Evolutionary conservation across 2,797 vertebrate genomes (phyloP).

Genomic region (Coregonus suidteri): DNA sequence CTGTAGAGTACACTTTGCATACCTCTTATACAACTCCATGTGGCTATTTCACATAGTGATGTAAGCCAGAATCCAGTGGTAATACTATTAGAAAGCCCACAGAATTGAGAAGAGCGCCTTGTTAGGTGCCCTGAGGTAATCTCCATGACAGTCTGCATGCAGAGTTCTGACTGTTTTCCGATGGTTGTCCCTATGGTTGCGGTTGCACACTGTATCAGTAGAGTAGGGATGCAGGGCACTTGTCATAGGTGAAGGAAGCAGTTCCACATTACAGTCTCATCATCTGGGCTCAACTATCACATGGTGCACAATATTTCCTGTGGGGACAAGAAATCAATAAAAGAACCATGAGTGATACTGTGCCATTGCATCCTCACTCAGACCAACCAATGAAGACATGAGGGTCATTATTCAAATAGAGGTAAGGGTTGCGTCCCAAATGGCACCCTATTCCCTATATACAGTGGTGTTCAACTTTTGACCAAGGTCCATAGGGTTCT

Average conservation of each 20-base stretch:
- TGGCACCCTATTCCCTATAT: background rate
- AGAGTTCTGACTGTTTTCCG: background rate
- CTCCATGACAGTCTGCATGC: background rate
- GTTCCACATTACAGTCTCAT: conserved; percentile 26
- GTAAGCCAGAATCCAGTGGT: background rate
- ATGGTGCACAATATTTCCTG: conserved; percentile 61
- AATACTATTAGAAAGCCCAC: background rate
- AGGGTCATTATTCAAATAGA: background rate
- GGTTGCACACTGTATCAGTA: background rate
- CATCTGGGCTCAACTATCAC: conserved; percentile 53
- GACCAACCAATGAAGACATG: background rate
- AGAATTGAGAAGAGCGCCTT: background rate
- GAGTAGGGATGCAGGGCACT: background rate
- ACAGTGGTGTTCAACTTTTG: background rate
- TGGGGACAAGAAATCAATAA: conserved; percentile 14
- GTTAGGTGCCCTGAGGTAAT: background rate
- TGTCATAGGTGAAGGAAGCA: conserved; percentile 5
- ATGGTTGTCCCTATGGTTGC: background rate
- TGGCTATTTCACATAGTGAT: background rate
- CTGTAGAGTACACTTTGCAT: background rate
- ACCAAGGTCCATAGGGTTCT: background rate
- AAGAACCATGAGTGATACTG: background rate
- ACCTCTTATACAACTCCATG: background rate
- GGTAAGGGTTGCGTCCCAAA: background rate
- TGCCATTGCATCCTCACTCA: background rate